Base-by-base conservation (phyloP, 2,888 invertebrate genomes). In the Brenthis daphne region DNA sequence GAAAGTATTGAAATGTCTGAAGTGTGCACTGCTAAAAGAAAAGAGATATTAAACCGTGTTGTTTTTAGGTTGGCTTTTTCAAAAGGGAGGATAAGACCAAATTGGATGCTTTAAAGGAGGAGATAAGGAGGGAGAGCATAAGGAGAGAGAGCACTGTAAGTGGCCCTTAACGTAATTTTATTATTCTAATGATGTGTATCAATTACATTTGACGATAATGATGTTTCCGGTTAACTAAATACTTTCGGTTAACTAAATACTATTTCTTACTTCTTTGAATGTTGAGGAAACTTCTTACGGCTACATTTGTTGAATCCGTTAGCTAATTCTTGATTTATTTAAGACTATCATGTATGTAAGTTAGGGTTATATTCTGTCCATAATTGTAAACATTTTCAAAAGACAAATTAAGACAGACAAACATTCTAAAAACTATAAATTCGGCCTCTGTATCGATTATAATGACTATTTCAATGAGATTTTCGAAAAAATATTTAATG, bases 21-120 rank as follows among this genome's bases (percentile, higher is more conserved):
- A 16, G 61, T 70, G 12, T 61, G 53, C 37, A n/a, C 4, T 47
- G n/a, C 20, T 66, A 71, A 69, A 64, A 57, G 47, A 55, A 69
- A 65, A 74, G 65, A 65, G 64, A 54, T 68, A 70, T 71, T 67
- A 66, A 72, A 56, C 56, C 48, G 57, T 64, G 43, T 55, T 67
- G 63, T 68, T 85, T 85, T 67, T 79, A 91, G 91, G 61, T 73
- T 16, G 85, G 85, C 0, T 90, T 90, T 80, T 91, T 91, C 76
- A 81, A 83, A 70, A 82, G 90, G 48, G 77, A 82, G 67, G 77
- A 85, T 57, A 87, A 87, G 77, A 73, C 81, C 37, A 81, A 84
- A 64, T 74, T 90, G 51, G 76, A 78, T 2, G 74, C 74, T 6
- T 69, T 84, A 33, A 83, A 84, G 48, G 67, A 69, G 20, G 82